Base-by-base conservation (phyloP, 2,888 invertebrate species). In the Mimas tiliae region DNA sequence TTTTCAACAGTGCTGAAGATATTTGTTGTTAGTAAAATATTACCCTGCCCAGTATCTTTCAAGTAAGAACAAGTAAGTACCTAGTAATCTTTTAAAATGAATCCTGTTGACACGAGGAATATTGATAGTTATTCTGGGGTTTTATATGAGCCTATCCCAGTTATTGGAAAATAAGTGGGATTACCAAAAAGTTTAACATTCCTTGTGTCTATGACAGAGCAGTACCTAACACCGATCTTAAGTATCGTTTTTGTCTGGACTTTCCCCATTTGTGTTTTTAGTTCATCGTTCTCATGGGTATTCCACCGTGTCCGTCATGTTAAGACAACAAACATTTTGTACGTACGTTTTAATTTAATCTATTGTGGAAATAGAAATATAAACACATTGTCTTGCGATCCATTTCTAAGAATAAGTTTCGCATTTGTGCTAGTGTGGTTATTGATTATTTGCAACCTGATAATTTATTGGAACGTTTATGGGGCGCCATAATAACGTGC, bases 371-470 rank as follows among this genome's bases (percentile, higher is more conserved):
- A 58, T 19, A 16, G 11, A 58, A 58, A 19, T 34, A 1, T 4
- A 38, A 34, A 55, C n/a, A 55, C 34, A 58, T 58, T 42, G 58
- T 34, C 34, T 19, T 50, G 9, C 9, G 8, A n/a, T 55, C 34
- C n/a, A 55, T 34, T 55, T 16, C 34, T 55, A 34, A 38, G 7
- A 55, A 14, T 58, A 38, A 11, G 12, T 34, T 12, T 58, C n/a
- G 38, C 38, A 58, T 19, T 52, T 19, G 42, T 58, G 19, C 4
- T 58, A 19, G 58, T 12, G 19, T 19, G 7, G 58, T 42, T 58
- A 58, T 58, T 38, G 58, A 58, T 58, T 58, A 42, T 42, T 19
- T 42, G 58, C 58, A 58, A 38, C 19, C 42, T 58, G 58, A 58
- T 58, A 38, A 58, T 58, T 38, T 38, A 58, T 55, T 9, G 38